Conservation (phyloP, 2,797 vertebrate genomes). For the Siniperca scherzeri region DNA sequence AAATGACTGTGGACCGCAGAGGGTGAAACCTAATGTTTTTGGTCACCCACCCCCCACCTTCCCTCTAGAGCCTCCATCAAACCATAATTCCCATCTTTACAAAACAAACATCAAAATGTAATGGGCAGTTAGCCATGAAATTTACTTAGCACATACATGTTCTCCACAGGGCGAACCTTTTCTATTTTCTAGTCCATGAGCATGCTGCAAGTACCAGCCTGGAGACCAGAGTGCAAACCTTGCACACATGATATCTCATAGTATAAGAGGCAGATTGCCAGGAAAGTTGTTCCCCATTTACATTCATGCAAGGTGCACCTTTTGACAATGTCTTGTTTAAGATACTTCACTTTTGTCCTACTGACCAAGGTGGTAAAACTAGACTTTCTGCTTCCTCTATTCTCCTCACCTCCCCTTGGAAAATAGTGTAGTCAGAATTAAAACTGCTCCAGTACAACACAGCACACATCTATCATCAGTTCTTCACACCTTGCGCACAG, state of each 20-base stretch:
- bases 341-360: not conserved
- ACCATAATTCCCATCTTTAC: not conserved
- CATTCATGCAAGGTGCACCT: not conserved
- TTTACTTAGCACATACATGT: not conserved
- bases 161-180: not conserved
- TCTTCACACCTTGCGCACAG: slow-evolving; percentile 38
- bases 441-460: not conserved
- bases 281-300: not conserved
- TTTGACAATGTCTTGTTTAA: not conserved
- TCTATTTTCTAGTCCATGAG: not conserved
- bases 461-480: slow-evolving; percentile 21
- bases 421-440: not conserved
- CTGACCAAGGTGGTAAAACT: not conserved
- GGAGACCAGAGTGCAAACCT: not conserved
- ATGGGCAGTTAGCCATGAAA: too few relatives aligned
- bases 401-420: not conserved
- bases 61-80: not conserved
- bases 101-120: not conserved
- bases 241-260: not conserved
- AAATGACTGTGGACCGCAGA: too few relatives aligned
- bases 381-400: not conserved
- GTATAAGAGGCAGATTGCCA: not conserved
- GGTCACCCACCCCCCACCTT: not conserved
- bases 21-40: not conserved
- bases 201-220: not conserved